Evolutionary conservation across 2,113 vertebrate species (phyloP).

Genomic region (Eptatretus burgeri): DNA sequence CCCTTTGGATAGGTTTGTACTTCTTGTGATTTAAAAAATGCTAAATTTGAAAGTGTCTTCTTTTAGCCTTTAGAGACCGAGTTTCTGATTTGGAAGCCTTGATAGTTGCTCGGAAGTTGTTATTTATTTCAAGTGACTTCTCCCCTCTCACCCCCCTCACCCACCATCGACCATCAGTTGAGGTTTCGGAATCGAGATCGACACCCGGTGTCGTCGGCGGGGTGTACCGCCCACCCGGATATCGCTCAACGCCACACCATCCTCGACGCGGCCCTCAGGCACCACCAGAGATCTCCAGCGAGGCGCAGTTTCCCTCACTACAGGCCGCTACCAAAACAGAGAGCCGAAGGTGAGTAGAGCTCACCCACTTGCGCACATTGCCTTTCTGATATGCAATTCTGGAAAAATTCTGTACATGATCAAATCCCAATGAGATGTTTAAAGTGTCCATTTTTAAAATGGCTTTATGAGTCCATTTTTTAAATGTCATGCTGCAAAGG

Average conservation of each 20-base stretch:
- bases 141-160: too few species aligned
- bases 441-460: conserved; percentile 2
- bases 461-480: background rate
- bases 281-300: conserved; percentile 71
- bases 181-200: too few species aligned
- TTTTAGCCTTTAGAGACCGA: too few species aligned
- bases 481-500: background rate
- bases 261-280: conserved; percentile 32
- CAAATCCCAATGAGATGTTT: background rate
- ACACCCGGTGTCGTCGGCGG: conserved; percentile 20
- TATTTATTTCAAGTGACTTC: too few species aligned
- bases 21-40: too few species aligned
- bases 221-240: conserved; percentile 75
- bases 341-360: conserved; percentile 49
- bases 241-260: conserved; percentile 27
- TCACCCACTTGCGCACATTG: background rate
- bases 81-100: too few species aligned
- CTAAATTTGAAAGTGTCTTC: too few species aligned
- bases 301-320: conserved; percentile 73
- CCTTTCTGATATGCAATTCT: background rate
- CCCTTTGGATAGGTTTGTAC: too few species aligned
- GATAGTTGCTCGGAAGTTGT: too few species aligned
- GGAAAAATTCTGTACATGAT: background rate
- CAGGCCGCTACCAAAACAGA: conserved; percentile 69
- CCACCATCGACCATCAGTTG: too few species aligned